These are phyloP conservation scores for Drosophila tripunctata DNA, from an alignment of 2,888 invertebrate genomes.

Conservation along the genomic window DNA sequence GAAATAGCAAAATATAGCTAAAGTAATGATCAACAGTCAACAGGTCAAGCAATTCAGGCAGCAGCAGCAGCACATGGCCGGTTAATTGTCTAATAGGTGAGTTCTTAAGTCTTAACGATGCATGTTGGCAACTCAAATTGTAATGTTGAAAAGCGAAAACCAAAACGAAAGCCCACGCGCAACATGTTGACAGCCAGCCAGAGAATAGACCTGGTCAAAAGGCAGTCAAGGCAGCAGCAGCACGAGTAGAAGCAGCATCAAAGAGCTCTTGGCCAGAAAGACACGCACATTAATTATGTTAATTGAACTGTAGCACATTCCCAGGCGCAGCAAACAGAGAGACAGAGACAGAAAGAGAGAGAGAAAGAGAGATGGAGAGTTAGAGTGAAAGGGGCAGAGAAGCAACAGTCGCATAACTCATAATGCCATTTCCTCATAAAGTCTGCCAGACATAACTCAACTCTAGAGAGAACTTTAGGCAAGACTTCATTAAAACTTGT, in stretches of 20 bases:
- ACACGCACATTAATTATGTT: conserved; percentile 73
- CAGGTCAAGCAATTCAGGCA: conserved; percentile 18
- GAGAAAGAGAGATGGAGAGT: background rate
- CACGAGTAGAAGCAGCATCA: conserved; percentile 18
- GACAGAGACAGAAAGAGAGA: background rate
- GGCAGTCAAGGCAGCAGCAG: conserved; percentile 5
- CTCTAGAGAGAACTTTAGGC: conserved; percentile 46
- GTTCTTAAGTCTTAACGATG: background rate
- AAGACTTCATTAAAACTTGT: conserved; percentile 72
- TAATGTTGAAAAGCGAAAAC: conserved; percentile 26
- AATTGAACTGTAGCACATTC: conserved; percentile 67
- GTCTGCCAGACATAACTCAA: conserved; percentile 48
- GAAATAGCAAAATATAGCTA: background rate
- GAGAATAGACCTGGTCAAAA: conserved; percentile 4
- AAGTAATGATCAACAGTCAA: conserved; percentile 3
- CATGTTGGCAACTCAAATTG: conserved; percentile 17
- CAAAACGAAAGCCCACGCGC: conserved; percentile 23
- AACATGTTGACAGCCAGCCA: conserved; percentile 26
- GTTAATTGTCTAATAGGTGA: conserved; percentile 39
- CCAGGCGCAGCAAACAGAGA: conserved; percentile 24
- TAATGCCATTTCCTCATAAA: conserved; percentile 67
- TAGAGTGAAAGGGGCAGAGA: conserved; percentile 22
- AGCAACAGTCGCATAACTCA: conserved; percentile 66
- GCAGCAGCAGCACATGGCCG: conserved; percentile 3
- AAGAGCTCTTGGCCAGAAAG: conserved; percentile 21